Conservation (phyloP, 2,797 vertebrate species). For the Rhabdomys pumilio region DNA sequence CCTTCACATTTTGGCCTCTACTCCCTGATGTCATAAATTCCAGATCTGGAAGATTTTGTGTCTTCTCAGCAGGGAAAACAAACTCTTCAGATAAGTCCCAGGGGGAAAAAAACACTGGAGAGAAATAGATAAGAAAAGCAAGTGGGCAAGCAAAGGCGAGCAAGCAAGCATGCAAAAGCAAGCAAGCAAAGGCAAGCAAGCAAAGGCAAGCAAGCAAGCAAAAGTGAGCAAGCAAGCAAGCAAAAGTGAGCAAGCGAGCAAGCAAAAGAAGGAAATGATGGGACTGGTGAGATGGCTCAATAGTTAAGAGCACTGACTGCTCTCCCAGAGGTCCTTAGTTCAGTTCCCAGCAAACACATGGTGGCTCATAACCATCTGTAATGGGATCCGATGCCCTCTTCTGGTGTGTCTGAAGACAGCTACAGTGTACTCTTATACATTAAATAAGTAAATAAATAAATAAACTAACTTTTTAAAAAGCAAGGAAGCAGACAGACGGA, state of each 20-base stretch:
- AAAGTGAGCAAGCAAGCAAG: no score
- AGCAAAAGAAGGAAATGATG: neutral
- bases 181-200: neutral
- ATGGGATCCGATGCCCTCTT: neutral
- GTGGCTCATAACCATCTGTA: neutral
- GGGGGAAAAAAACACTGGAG: constrained; percentile 35
- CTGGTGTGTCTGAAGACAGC: neutral
- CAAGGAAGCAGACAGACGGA: neutral
- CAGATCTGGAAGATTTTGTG: constrained; percentile 53
- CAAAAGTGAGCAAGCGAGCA: neutral
- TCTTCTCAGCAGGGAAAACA: constrained; percentile 62
- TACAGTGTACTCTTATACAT: neutral
- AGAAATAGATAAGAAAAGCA: neutral
- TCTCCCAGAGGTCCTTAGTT: neutral
- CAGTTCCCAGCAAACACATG: neutral
- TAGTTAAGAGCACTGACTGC: neutral
- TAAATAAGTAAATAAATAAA: neutral
- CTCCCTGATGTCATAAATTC: constrained; percentile 21
- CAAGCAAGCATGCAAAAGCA: neutral
- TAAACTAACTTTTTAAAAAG: neutral
- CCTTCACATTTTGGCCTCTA: neutral
- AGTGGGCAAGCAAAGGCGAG: neutral
- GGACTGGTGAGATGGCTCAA: neutral
- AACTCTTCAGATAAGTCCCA: constrained; percentile 62
- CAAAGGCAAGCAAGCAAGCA: neutral